Evolutionary conservation across 2,113 vertebrate genomes (phyloP), one percentile per base, ranked within the genome.

Genomic region (Hypanus sabinus): DNA sequence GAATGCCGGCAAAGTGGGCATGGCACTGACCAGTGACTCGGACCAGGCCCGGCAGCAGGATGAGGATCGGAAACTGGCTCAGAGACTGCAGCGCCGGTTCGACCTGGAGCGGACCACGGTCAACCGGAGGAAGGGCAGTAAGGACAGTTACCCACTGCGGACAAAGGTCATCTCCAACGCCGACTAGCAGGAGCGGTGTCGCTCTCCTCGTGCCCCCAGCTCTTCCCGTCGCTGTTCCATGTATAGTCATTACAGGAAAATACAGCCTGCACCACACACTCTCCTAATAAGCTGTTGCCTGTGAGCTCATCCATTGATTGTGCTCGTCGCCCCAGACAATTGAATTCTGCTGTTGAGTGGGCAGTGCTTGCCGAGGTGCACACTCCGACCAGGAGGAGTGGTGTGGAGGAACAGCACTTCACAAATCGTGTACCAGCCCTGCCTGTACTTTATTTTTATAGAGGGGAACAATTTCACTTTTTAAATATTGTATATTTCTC

Each of bases 91-190:
- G 96, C 96, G 96, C 94, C 96, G 97, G 94, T 98, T 98, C 0
- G 98, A 98, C 95, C 96, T 96, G 0, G 98, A 99, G 96, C 96
- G 96, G 80, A 96, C 97, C 95, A 96, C 95, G 5, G 95, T 95
- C 94, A 95, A 96, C 0, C 96, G 97, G 93, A 91, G 96, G 24
- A 97, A 97, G 95, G 96, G 96, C 0, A 96, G 97, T 0, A 96
- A 97, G 0, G 97, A 98, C 94, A 96, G 97, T 20, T 99, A 99
- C 88, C 97, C 97, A 94, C 95, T 99, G 94, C 96, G 99, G 3
- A 99, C 98, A 20, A 98, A 98, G 97, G 96, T 95, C 95, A 95
- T 97, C 9, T 95, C 96, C 7, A 97, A 96, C 9, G 95, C 97
- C 75, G 97, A 97, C 96, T 97, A 97, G 95, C 94, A 12, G 12